phyloP scores from a whole-genome alignment of 2,797 vertebrate species.

The Sebastes aleutianus region DNA sequence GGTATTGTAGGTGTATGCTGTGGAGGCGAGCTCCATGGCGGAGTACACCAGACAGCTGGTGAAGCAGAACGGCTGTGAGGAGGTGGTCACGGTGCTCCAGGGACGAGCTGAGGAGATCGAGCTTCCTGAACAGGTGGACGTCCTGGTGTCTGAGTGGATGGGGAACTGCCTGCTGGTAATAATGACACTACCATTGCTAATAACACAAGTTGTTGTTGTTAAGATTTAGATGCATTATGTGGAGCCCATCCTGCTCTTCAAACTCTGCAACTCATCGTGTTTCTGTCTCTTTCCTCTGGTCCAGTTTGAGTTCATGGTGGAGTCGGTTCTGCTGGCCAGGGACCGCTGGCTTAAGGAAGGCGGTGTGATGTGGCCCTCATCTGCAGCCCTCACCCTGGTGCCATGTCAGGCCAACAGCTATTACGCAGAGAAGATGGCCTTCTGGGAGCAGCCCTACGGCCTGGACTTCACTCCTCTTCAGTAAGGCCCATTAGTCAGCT shows the following conservation, averaged over 20 bases:
- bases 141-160: slow-evolving; percentile 86
- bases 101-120: slow-evolving; percentile 83
- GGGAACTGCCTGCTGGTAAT: slow-evolving; percentile 87
- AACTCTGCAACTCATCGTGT: neutral
- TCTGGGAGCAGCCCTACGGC: slow-evolving; percentile 84
- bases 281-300: neutral
- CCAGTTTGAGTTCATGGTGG: slow-evolving; percentile 89
- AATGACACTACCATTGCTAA: neutral
- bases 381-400: slow-evolving; percentile 79
- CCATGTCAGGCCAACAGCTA: slow-evolving; percentile 83
- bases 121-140: slow-evolving; percentile 83
- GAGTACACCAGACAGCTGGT: slow-evolving; percentile 81
- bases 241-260: neutral
- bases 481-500: slow-evolving; percentile 63
- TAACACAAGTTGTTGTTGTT: neutral
- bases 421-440: slow-evolving; percentile 82
- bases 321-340: slow-evolving; percentile 82
- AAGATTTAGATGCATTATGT: neutral
- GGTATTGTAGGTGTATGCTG: slow-evolving; percentile 81
- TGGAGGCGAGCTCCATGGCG: slow-evolving; percentile 86
- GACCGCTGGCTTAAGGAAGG: slow-evolving; percentile 83
- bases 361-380: slow-evolving; percentile 84
- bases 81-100: slow-evolving; percentile 79
- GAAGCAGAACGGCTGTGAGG: slow-evolving; percentile 77
- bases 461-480: slow-evolving; percentile 86